These are phyloP conservation scores for Epirrita christyi DNA, from an alignment of 2,888 invertebrate species.

Conservation along the genomic window DNA sequence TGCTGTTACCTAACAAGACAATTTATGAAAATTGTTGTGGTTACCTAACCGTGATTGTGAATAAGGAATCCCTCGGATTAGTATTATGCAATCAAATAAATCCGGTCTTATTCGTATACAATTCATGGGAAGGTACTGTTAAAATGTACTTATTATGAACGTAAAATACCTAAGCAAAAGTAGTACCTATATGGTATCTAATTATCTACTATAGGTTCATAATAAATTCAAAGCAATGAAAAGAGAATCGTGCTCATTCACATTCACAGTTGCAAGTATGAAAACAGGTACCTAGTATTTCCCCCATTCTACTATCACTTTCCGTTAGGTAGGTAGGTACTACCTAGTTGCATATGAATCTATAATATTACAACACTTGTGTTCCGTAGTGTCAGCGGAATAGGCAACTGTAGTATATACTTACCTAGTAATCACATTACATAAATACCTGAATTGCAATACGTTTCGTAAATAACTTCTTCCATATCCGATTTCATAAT, in stretches of 20 bases:
- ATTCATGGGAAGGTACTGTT: no score
- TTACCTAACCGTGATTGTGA: slow-evolving; percentile 13
- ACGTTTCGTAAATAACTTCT: slow-evolving; percentile 47
- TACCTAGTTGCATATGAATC: slow-evolving; percentile 31
- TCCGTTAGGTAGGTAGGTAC: no score
- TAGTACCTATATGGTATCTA: no score
- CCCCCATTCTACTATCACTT: slow-evolving; percentile 32
- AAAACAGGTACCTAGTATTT: slow-evolving; percentile 24
- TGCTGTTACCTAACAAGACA: slow-evolving; percentile 11
- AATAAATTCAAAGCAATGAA: no score
- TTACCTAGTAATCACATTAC: slow-evolving; percentile 41
- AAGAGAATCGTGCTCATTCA: slow-evolving; percentile 9
- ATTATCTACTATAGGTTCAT: no score
- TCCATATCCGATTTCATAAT: slow-evolving; percentile 54
- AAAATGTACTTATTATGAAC: no score
- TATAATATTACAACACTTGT: slow-evolving; percentile 30
- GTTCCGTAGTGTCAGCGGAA: slow-evolving; percentile 30
- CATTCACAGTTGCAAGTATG: slow-evolving; percentile 11
- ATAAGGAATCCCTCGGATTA: slow-evolving; percentile 10
- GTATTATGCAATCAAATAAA: slow-evolving; percentile 8
- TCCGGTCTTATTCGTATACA: neutral
- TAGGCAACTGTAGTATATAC: slow-evolving; percentile 25
- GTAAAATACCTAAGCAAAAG: no score
- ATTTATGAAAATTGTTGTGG: slow-evolving; percentile 21
- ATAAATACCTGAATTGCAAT: slow-evolving; percentile 46